phyloP scores from a whole-genome alignment of 2,113 vertebrate genomes.

The Illadopsis cleaveri region DNA sequence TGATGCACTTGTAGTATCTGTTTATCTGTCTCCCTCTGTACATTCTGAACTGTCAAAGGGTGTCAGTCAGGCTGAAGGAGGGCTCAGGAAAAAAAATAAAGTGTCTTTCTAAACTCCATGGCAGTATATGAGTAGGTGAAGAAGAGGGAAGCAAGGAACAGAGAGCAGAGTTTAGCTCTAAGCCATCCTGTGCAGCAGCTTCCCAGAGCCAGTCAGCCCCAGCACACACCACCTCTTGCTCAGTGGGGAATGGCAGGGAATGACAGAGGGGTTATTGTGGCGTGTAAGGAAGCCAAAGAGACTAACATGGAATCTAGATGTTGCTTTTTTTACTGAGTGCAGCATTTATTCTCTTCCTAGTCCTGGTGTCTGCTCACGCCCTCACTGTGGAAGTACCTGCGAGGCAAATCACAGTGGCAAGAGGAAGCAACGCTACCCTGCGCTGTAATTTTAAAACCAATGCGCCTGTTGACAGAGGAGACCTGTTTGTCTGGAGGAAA shows the following conservation, averaged over 20 bases:
- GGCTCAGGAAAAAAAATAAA: not conserved
- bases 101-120: not conserved
- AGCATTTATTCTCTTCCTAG: conserved; percentile 61
- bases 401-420: conserved; percentile 57
- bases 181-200: not conserved
- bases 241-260: not conserved
- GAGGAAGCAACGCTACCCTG: conserved; percentile 68
- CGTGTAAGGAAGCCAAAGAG: not conserved
- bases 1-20: not conserved
- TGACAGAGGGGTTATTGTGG: not conserved
- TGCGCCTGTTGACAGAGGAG: fast-evolving
- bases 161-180: not conserved
- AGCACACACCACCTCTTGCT: not conserved
- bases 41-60: not conserved
- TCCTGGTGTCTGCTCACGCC: conserved; percentile 58
- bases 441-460: conserved; percentile 75
- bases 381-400: conserved; percentile 74
- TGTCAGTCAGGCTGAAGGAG: not conserved
- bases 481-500: conserved; percentile 71
- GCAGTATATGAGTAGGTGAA: not conserved
- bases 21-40: not conserved
- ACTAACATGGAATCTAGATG: not conserved
- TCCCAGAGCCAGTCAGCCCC: not conserved
- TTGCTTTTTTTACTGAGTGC: not conserved
- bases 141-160: not conserved